Base-by-base conservation (phyloP, 2,797 vertebrate species). In the Antennarius maculatus region DNA sequence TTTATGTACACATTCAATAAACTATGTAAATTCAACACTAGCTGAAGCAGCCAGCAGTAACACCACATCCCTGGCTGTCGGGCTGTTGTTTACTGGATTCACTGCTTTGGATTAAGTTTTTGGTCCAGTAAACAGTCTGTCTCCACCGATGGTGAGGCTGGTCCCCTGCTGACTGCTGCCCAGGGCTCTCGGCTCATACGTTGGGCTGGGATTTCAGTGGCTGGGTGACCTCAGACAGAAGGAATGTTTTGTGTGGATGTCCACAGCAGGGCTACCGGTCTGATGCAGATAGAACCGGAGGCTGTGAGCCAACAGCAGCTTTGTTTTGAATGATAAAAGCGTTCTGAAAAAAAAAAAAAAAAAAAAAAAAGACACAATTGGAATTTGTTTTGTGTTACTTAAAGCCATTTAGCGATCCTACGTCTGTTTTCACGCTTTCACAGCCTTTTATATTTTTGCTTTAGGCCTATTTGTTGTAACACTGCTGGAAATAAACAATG, bases 191-290 rank as follows among this genome's bases (percentile, higher is more conserved):
- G 92, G 88, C 90, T 66, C 69, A 61, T 61, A 64, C 85, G 86
- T 78, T 79, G 86, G 82, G 75, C 76, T 10, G 71, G 87, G 89
- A 88, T 92, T 91, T 91, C 77, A 85, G 77, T 48, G 82, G 73
- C 80, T 66, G 67, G 42, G 66, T 93, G 91, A 93, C 79, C 80
- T 93, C 90, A 93, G 82, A 74, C 76, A 68, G 69, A 75, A 88
- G 89, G 92, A 93, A 94, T 94, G 92, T 92, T 91, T 91, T 82
- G 83, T 91, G 81, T 82, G 85, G 80, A 88, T 47, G 59, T 72
- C 78, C 76, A 63, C 85, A 80, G 83, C 77, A 74, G 78, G 74
- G 61, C 81, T 85, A 76, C 86, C 71, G 37, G 76, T 69, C 66
- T 71, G 76, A 72, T 65, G 69, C 66, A 34, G 45, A 66, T 54